Evolutionary conservation across 2,888 invertebrate species (phyloP).

Genomic region (Ernsta delagoae): DNA sequence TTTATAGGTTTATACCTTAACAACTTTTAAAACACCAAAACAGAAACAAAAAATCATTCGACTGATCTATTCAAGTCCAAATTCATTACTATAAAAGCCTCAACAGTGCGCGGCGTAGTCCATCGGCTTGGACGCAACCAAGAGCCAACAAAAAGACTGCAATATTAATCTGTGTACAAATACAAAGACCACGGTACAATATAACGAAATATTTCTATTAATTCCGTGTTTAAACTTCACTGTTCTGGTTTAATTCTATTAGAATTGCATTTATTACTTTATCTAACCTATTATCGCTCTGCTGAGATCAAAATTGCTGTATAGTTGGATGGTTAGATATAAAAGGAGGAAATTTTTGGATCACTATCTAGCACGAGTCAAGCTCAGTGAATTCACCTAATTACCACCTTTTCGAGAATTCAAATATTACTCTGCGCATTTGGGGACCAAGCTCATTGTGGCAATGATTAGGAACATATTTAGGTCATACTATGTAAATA

Average conservation of each 20-base stretch:
- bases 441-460: neutral
- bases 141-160: slow-evolving; percentile 7
- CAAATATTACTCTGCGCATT: neutral
- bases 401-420: neutral
- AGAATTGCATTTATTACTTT: too few species aligned
- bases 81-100: slow-evolving; percentile 14
- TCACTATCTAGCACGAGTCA: too few species aligned
- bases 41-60: too few species aligned
- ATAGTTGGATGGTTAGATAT: neutral
- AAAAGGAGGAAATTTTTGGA: too few species aligned
- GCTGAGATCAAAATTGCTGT: too few species aligned
- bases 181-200: neutral
- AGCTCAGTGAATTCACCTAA: neutral
- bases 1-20: too few species aligned
- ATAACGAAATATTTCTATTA: too few species aligned
- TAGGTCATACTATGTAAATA: neutral
- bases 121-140: slow-evolving; percentile 1
- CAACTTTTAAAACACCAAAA: too few species aligned
- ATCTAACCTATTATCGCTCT: too few species aligned
- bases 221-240: too few species aligned
- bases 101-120: neutral
- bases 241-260: too few species aligned
- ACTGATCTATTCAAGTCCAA: too few species aligned
- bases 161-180: slow-evolving; percentile 1
- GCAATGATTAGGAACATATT: neutral